Evolutionary conservation across 2,888 invertebrate genomes (phyloP).

Genomic region (Oeneis ivallda): DNA sequence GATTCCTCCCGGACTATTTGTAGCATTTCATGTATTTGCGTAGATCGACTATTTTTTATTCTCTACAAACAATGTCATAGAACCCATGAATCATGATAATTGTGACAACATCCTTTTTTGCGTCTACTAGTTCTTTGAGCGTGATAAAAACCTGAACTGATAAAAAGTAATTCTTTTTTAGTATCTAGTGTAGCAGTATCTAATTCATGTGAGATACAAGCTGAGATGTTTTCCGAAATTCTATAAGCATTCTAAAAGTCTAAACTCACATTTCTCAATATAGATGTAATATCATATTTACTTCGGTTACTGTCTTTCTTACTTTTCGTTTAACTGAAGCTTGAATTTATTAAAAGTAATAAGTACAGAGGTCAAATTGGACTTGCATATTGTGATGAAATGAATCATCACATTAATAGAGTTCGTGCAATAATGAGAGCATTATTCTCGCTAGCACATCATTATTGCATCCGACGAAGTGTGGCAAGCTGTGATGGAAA

Average conservation of each 20-base stretch:
- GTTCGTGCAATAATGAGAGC: conserved; percentile 49
- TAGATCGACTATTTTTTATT: conserved; percentile 2
- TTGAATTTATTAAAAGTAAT: neutral
- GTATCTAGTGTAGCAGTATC: neutral
- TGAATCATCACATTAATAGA: conserved; percentile 53
- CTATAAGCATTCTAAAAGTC: too few relatives aligned
- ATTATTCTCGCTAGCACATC: conserved; percentile 45
- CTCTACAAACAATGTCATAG: conserved; percentile 12
- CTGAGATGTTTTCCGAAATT: too few relatives aligned
- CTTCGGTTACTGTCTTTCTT: too few relatives aligned
- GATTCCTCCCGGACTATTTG: too few relatives aligned
- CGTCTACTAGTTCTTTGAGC: neutral
- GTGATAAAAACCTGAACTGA: neutral
- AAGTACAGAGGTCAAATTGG: conserved; percentile 8
- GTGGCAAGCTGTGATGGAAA: conserved; percentile 27
- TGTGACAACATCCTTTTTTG: conserved; percentile 9
- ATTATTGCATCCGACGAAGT: conserved; percentile 51
- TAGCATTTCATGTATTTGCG: neutral
- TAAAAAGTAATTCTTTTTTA: neutral
- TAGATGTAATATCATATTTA: too few relatives aligned
- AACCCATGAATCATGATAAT: conserved; percentile 12
- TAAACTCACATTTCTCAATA: too few relatives aligned
- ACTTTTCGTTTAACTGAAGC: too few relatives aligned
- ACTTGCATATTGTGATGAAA: conserved; percentile 33
- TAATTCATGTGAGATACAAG: too few relatives aligned